Conservation (phyloP, 2,888 invertebrate species). For the Autographa gamma region DNA sequence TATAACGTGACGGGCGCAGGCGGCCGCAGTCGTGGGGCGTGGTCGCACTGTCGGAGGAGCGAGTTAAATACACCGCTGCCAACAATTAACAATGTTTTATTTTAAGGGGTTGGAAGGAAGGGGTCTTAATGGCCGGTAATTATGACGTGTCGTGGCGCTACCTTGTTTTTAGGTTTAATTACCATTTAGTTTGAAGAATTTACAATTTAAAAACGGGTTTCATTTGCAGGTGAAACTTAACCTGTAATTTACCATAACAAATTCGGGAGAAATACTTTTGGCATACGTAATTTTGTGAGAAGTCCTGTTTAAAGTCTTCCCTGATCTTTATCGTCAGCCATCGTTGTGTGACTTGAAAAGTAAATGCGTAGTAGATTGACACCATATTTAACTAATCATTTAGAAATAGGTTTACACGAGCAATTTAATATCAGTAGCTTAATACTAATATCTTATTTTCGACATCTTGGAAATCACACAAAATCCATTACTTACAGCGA, state of each 20-base stretch:
- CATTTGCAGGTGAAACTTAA: not conserved
- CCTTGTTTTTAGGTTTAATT: conserved; percentile 20
- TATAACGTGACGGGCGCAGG: conserved; percentile 76
- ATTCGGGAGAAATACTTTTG: too few relatives aligned
- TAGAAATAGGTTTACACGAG: too few relatives aligned
- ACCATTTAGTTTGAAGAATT: conserved; percentile 19
- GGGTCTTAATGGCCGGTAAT: conserved; percentile 37
- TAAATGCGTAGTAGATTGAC: too few relatives aligned
- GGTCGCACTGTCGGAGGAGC: conserved; percentile 36
- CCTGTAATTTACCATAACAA: not conserved
- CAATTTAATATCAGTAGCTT: too few relatives aligned
- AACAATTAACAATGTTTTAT: conserved; percentile 34
- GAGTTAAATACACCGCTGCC: conserved; percentile 31
- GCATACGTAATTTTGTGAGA: too few relatives aligned
- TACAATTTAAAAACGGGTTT: not conserved
- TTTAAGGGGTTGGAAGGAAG: conserved; percentile 33
- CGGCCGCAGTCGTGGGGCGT: conserved; percentile 55
- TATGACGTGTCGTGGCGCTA: conserved; percentile 27
- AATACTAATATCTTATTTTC: too few relatives aligned
- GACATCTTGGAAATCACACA: too few relatives aligned
- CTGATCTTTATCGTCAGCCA: too few relatives aligned
- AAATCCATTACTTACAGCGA: too few relatives aligned
- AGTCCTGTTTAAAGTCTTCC: too few relatives aligned
- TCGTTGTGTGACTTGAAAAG: too few relatives aligned
- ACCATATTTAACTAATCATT: too few relatives aligned